Base-by-base conservation (phyloP, 2,797 vertebrate species). In the Rhincodon typus region DNA sequence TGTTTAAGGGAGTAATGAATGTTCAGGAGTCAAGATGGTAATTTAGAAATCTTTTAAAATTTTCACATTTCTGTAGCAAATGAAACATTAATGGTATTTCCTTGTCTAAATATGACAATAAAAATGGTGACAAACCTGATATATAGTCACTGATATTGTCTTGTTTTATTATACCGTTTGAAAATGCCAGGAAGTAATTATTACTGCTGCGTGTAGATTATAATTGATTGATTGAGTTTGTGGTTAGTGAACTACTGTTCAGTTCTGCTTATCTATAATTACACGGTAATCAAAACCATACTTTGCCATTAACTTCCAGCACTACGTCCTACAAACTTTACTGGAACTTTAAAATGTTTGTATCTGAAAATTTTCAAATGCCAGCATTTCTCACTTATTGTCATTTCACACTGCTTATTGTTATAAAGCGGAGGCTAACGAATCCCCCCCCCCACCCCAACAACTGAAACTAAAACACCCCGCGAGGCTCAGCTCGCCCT, bases 171-270 rank as follows among this genome's bases (percentile, higher is more conserved):
- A 96, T 97, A 97, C 97, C 97, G 96, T 97, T 97, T 96, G 96
- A 96, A 97, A 96, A 96, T 96, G 96, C 96, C 98, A 98, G 98
- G 97, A 97, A 98, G 96, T 97, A 96, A 98, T 98, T 98, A 98
- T 96, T 96, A 96, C 96, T 96, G 97, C 97, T 97, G 96, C 96
- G 96, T 82, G 96, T 96, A 97, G 97, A 69, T 97, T 97, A 97
- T 98, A 98, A 98, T 98, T 97, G 97, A 98, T 98, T 97, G 97
- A 98, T 97, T 97, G 96, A 97, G 97, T 97, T 97, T 97, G 98
- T 97, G 77, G 97, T 97, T 97, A 98, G 96, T 98, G 97, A 98
- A 97, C 96, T 96, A 97, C 97, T 97, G 97, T 97, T 97, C 97
- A 97, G 97, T 97, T 97, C 97, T 97, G 97, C 97, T 98, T 98